Evolutionary conservation across 2,797 vertebrate genomes (phyloP).

Genomic region (Acestrorhynchus altus): DNA sequence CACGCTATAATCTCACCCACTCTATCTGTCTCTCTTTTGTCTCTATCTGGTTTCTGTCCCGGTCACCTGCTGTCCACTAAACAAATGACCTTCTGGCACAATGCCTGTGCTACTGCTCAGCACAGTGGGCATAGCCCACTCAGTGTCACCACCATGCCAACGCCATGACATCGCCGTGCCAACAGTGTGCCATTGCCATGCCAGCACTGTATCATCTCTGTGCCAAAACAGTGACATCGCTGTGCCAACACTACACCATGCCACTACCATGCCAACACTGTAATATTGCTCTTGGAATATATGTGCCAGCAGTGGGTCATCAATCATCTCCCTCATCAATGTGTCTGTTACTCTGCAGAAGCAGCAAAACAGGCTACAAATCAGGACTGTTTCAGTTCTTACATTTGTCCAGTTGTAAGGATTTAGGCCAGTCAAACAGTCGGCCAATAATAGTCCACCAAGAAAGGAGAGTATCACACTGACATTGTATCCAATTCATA

Average conservation of each 20-base stretch:
- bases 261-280: background rate
- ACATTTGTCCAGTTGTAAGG: background rate
- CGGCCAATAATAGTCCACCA: too few relatives aligned
- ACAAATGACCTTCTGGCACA: slow-evolving; percentile 53
- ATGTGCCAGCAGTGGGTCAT: slow-evolving; percentile 7
- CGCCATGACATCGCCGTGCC: slow-evolving; percentile 14
- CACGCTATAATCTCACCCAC: background rate
- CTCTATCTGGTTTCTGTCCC: slow-evolving; percentile 34
- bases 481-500: too few relatives aligned
- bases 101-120: slow-evolving; percentile 17
- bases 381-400: background rate
- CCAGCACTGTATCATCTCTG: background rate
- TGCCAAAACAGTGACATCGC: slow-evolving; percentile 18
- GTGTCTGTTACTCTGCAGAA: slow-evolving; percentile 26
- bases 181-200: background rate
- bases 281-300: background rate
- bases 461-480: too few relatives aligned
- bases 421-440: too few relatives aligned
- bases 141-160: slow-evolving; percentile 15
- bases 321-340: slow-evolving; percentile 40
- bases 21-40: background rate
- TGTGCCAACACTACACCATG: background rate
- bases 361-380: background rate
- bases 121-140: slow-evolving; percentile 31
- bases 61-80: slow-evolving; percentile 41